Base-by-base conservation (phyloP, 2,888 invertebrate species). In the Atethmia centrago region DNA sequence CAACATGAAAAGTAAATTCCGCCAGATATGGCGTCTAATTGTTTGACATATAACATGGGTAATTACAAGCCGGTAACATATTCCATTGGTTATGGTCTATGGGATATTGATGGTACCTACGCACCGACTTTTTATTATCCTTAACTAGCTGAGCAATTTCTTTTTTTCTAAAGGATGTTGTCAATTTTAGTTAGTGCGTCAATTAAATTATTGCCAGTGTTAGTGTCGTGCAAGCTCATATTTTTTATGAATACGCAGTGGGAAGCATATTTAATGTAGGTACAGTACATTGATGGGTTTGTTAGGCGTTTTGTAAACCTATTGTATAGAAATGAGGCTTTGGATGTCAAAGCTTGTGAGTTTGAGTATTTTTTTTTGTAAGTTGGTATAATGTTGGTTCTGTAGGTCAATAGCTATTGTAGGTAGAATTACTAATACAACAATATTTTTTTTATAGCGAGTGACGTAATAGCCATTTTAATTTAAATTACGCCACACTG, bases 21-120 rank as follows among this genome's bases (percentile, higher is more conserved):
- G 40, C 71, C 74, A 80, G 75, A 77, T 79, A 83, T 85, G 82
- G 73, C 77, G 78, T 82, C 65, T 90, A 91, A 91, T 90, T 89
- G 88, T 87, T 89, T 88, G 86, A 82, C 85, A 85, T 87, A 88
- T 83, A 74, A 83, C 74, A 74, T 16, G 53, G 66, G 59, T 83
- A 84, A 85, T 84, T 83, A 84, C 75, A 88, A 86, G 77, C 59
- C 64, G 66, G 78, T 62, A 79, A 78, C 78, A 83, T 75, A 74
- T 77, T 78, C 73, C 71, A 80, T 82, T 76, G 80, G 79, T 79
- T 76, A 83, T 84, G 87, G 87, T 83, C 82, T 71, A 80, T 81
- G 83, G 80, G 75, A 82, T 86, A 87, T 87, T 88, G 82, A 77
- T 66, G 74, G 79, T 64, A 73, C 31, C 31, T 31, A 31, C 76